Conservation (phyloP, 2,113 vertebrate genomes). For the Nycticryphes semicollaris region DNA sequence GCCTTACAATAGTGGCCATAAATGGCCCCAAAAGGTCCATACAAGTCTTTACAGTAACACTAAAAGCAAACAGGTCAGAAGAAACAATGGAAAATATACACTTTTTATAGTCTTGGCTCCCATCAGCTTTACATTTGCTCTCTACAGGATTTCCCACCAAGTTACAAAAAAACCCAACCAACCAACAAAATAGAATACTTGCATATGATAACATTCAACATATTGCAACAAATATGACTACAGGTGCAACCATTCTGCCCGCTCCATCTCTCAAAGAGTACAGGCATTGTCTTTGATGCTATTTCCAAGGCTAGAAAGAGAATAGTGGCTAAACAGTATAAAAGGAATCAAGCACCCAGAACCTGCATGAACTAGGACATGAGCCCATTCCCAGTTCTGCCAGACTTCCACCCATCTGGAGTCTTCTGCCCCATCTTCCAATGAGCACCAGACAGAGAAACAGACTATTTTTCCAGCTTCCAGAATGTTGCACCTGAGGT, state of each 20-base stretch:
- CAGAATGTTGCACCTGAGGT: background rate
- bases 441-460: background rate
- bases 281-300: background rate
- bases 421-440: background rate
- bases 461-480: background rate
- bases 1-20: background rate
- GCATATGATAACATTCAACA: background rate
- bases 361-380: background rate
- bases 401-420: background rate
- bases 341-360: background rate
- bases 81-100: background rate
- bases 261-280: background rate
- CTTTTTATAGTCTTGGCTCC: background rate
- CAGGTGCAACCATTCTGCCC: background rate
- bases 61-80: conserved; percentile 26
- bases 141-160: background rate
- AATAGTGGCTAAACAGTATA: background rate
- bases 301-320: background rate
- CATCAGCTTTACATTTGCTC: background rate
- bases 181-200: background rate
- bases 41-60: background rate
- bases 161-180: background rate
- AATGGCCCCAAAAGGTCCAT: background rate
- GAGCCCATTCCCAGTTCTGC: background rate
- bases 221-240: background rate